Evolutionary conservation across 2,113 vertebrate species (phyloP).

Genomic region (Lanius collurio): DNA sequence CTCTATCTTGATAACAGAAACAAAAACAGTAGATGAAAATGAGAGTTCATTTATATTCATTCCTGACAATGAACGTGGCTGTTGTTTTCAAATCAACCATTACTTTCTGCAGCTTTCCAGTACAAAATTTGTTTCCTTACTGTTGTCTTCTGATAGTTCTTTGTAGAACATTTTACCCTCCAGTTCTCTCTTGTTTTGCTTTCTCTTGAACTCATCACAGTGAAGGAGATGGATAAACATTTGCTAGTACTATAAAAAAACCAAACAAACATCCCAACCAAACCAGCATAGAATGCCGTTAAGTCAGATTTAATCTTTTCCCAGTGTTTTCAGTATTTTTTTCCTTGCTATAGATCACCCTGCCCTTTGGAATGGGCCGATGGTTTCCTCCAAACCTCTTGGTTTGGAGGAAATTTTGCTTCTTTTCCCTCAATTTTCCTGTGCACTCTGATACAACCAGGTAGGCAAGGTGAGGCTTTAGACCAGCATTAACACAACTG

Average conservation of each 20-base stretch:
- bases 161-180: neutral
- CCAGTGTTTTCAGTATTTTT: neutral
- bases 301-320: neutral
- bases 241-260: neutral
- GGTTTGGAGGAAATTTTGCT: neutral
- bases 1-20: neutral
- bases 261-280: neutral
- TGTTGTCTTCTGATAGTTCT: neutral
- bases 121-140: neutral
- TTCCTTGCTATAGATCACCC: neutral
- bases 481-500: neutral
- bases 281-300: neutral
- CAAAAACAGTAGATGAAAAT: neutral
- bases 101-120: neutral
- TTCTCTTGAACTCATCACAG: neutral
- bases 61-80: neutral
- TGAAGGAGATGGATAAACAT: neutral
- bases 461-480: neutral
- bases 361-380: neutral
- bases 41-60: neutral
- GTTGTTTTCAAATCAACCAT: neutral
- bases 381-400: neutral
- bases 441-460: fast-evolving
- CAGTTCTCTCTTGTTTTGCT: neutral
- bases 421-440: neutral